Evolutionary conservation across 2,888 invertebrate species (phyloP).

Genomic region (Oeneis ivallda): DNA sequence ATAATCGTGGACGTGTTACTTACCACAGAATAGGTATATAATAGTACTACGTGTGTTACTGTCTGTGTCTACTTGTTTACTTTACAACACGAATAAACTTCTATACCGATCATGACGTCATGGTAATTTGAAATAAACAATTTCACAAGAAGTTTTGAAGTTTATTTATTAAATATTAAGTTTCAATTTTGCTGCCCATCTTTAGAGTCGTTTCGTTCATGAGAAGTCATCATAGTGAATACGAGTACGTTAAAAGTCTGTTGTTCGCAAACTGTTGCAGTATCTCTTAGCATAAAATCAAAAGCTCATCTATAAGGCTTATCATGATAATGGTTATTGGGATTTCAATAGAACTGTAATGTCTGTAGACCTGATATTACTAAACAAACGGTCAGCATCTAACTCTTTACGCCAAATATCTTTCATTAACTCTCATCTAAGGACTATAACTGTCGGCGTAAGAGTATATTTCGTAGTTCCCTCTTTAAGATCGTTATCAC

Average conservation of each 20-base stretch:
- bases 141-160: not conserved
- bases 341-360: not conserved
- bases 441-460: conserved; percentile 34
- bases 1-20: too few relatives aligned
- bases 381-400: conserved; percentile 30
- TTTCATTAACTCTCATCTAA: conserved; percentile 32
- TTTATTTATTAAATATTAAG: not conserved
- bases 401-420: conserved; percentile 33
- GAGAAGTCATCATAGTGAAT: not conserved
- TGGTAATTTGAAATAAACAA: too few relatives aligned
- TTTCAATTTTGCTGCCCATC: not conserved
- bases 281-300: not conserved
- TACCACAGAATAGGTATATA: too few relatives aligned
- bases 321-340: not conserved
- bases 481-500: conserved; percentile 17
- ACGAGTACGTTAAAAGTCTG: not conserved
- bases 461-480: conserved; percentile 27
- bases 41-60: too few relatives aligned
- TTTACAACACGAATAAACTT: too few relatives aligned
- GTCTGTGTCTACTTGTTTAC: too few relatives aligned
- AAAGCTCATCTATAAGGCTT: not conserved
- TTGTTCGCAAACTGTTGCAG: not conserved
- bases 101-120: too few relatives aligned
- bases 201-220: not conserved
- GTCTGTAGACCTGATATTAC: conserved; percentile 22